These are phyloP conservation scores for Elysia chlorotica DNA, from an alignment of 1,140 invertebrate genomes.

Conservation along the genomic window DNA sequence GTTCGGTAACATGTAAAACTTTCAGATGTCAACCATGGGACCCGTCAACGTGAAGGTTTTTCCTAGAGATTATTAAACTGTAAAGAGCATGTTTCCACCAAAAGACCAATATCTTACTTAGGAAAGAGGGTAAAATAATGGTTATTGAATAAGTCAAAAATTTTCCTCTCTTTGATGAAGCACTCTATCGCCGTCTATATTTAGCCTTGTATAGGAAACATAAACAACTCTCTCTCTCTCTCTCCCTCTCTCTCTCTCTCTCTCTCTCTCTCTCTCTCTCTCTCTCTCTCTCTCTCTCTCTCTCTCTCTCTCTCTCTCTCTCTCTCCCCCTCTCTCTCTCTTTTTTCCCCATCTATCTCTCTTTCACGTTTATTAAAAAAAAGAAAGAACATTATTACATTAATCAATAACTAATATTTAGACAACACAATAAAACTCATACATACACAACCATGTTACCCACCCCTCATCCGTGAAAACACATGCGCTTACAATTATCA, in stretches of 20 bases:
- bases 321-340: background rate
- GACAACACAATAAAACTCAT: too few species aligned
- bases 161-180: background rate
- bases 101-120: background rate
- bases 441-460: too few species aligned
- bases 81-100: background rate
- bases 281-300: background rate
- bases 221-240: background rate
- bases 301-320: background rate
- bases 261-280: background rate
- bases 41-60: background rate
- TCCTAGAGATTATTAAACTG: constrained; percentile 40
- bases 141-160: background rate
- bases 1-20: too few species aligned
- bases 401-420: too few species aligned
- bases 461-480: too few species aligned
- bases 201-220: background rate
- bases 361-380: too few species aligned
- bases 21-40: too few species aligned
- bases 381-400: too few species aligned
- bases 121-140: background rate
- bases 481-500: too few species aligned
- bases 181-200: background rate
- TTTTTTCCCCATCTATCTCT: background rate
- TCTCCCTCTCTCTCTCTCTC: constrained; percentile 1